These are phyloP conservation scores for Trichacis sp. DNA, from an alignment of 2,888 invertebrate genomes.

Conservation along the genomic window DNA sequence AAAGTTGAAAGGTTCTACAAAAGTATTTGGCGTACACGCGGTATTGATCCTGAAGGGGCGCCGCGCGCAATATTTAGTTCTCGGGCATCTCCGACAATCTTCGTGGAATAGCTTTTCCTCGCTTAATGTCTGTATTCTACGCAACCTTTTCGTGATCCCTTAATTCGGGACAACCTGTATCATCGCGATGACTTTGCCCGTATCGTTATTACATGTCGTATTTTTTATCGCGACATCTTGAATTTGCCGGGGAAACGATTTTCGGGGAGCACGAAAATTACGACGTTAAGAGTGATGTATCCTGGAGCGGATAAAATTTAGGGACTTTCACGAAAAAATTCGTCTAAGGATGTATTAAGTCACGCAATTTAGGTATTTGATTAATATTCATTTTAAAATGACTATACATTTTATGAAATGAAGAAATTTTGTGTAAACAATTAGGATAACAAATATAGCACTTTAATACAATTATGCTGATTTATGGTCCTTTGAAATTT, in stretches of 20 bases:
- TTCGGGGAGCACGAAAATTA: background rate
- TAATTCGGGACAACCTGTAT: slow-evolving; percentile 34
- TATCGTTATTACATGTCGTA: background rate
- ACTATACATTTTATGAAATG: no score
- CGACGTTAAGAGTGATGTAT: background rate
- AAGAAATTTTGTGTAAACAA: no score
- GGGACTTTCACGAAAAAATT: no score
- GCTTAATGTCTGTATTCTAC: slow-evolving; percentile 58
- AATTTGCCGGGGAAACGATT: background rate
- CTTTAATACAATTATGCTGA: no score
- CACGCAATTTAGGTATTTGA: no score
- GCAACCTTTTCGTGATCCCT: slow-evolving; percentile 41
- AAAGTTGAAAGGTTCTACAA: slow-evolving; percentile 27
- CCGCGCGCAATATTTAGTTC: slow-evolving; percentile 60
- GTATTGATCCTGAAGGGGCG: slow-evolving; percentile 66
- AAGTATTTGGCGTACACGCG: slow-evolving; percentile 53
- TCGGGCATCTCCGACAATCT: slow-evolving; percentile 65
- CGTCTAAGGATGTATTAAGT: no score
- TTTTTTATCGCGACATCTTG: background rate
- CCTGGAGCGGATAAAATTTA: no score
- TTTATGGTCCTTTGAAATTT: no score
- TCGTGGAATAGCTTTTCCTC: slow-evolving; percentile 62
- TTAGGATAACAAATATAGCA: no score
- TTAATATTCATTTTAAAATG: no score
- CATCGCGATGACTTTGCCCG: slow-evolving; percentile 26